A percentile compares a stretch with the other conserved stretches of the same genome.
Evolutionary conservation across 64 coral and sea anemone species (phyloP).

Genomic region (Catalaphyllia jardinei): DNA sequence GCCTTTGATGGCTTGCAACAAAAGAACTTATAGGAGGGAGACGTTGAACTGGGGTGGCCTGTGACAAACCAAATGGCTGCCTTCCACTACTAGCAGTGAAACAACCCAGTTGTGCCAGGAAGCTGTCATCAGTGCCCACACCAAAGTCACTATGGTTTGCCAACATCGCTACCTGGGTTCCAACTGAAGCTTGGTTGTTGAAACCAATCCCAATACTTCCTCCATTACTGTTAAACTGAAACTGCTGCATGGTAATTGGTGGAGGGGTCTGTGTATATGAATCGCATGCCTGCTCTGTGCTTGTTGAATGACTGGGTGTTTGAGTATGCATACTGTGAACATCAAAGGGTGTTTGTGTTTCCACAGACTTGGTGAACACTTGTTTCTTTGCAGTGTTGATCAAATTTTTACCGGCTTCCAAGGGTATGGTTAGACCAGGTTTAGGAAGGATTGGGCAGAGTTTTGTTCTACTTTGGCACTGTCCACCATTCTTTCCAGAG

Average conservation of each 20-base stretch:
- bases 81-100: background rate
- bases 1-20: background rate
- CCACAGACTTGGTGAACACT: slow-evolving; percentile 17
- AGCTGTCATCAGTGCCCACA: slow-evolving; percentile 25
- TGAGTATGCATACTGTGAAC: slow-evolving; percentile 37
- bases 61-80: slow-evolving; percentile 25
- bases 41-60: background rate
- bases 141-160: slow-evolving; percentile 40
- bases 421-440: background rate
- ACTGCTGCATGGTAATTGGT: background rate
- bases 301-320: background rate
- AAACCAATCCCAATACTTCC: background rate
- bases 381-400: background rate
- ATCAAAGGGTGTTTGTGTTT: slow-evolving; percentile 9
- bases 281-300: slow-evolving; percentile 7
- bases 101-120: slow-evolving; percentile 19
- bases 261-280: slow-evolving; percentile 27
- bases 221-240: slow-evolving; percentile 10
- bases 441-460: slow-evolving; percentile 27
- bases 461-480: background rate
- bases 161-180: slow-evolving; percentile 47
- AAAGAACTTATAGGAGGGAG: slow-evolving; percentile 10
- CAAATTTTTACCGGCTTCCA: background rate
- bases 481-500: background rate
- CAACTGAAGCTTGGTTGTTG: slow-evolving; percentile 60